Base-by-base conservation (phyloP, 2,888 invertebrate species). In the Tipula lateralis region DNA sequence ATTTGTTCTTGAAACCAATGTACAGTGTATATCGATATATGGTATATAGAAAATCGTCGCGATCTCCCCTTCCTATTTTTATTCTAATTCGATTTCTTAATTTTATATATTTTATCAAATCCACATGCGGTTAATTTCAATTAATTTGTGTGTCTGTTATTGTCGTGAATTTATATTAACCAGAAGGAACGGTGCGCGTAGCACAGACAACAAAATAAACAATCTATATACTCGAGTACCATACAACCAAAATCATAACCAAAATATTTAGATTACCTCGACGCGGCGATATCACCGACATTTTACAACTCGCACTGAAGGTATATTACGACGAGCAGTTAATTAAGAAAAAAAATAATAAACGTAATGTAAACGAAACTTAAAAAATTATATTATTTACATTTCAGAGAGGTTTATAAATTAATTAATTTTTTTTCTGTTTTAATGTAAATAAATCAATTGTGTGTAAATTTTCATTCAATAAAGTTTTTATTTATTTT, bases 211-310 rank as follows among this genome's bases (percentile, higher is more conserved):
- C 66, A 24, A 66, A 66, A 66, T 66, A 66, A 66, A 66, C 66
- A 66, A 66, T 66, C 39, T 16, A 50, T 7, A 50, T n/a, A 50
- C 16, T n/a, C n/a, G n/a, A 50, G 24, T 4, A 9, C 19, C 1
- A 16, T 50, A 24, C 7, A 66, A 66, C 19, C 6, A 66, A 66
- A 66, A 66, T 66, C 66, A 66, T 66, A 66, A 66, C 66, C 19
- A 66, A 66, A 66, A 66, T 66, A 66, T 66, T 66, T 66, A 66
- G 66, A 66, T 66, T 66, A 66, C 24, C 24, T 66, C 66, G 66
- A 66, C 24, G 66, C 66, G 66, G 66, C 66, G 24, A 66, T 66
- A 66, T 66, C 66, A 66, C 66, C 66, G 66, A 66, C 9, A 66
- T 66, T 66, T 66, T 66, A 66, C 66, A 66, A 66, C 24, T 66